Evolutionary conservation across 2,888 invertebrate genomes (phyloP).

Genomic region (Eupithecia subumbrata): DNA sequence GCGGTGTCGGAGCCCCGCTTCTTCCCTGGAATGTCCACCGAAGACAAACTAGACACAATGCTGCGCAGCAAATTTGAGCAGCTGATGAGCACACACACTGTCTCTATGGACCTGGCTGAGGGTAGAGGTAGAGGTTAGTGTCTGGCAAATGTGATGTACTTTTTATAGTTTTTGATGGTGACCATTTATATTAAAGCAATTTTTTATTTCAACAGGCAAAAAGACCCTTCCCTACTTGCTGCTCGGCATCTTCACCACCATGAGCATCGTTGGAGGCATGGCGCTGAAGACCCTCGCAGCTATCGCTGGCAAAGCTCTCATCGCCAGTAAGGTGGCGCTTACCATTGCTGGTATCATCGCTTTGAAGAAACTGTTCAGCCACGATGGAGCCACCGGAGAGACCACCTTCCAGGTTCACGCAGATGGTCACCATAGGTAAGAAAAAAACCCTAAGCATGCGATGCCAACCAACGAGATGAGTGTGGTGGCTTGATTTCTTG

Average conservation of each 20-base stretch:
- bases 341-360: constrained; percentile 89
- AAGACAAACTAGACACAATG: constrained; percentile 83
- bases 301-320: constrained; percentile 88
- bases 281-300: constrained; percentile 88
- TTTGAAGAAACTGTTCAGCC: constrained; percentile 88
- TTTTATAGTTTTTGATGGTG: not conserved
- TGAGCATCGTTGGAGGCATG: constrained; percentile 88
- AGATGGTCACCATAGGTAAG: constrained; percentile 86
- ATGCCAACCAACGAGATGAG: not conserved
- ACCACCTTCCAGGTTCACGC: constrained; percentile 88
- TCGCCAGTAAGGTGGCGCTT: constrained; percentile 89
- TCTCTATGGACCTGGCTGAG: constrained; percentile 85
- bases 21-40: constrained; percentile 80
- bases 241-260: constrained; percentile 85
- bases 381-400: constrained; percentile 85
- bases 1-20: constrained; percentile 84
- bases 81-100: constrained; percentile 86
- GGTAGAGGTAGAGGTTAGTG: constrained; percentile 79
- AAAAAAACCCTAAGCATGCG: not conserved
- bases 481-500: not conserved
- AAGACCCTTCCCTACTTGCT: constrained; percentile 84
- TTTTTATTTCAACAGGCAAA: constrained; percentile 69
- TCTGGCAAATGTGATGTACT: not conserved
- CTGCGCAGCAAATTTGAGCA: constrained; percentile 83
- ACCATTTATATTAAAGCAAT: constrained; percentile 13